Evolutionary conservation across 2,113 vertebrate species (phyloP), one percentile per base, ranked within the genome.

Genomic region (Thomomys bottae): DNA sequence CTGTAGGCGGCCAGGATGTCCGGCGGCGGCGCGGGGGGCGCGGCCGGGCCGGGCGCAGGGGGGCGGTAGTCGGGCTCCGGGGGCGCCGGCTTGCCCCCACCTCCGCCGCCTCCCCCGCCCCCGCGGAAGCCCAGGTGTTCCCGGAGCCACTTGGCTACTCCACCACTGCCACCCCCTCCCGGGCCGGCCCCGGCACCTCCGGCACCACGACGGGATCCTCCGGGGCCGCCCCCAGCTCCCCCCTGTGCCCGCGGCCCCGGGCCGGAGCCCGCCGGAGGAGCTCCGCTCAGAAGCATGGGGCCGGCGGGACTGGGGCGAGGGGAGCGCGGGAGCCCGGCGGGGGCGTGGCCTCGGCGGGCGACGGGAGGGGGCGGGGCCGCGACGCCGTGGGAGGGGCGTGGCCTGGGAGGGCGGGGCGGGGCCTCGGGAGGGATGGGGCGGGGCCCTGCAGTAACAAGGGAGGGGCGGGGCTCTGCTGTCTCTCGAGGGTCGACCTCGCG

Each of bases 111-210:
- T 2, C 92, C 95, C 7, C 96, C 96, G 97, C 98, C 95, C 7
- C 96, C 96, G 97, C 98, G 98, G 98, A 99, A 99, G 97, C 98
- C 98, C 85, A 99, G 98, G 97, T 99, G 99, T 97, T 99, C 99
- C 98, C 99, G 99, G 97, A 99, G 98, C 99, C 99, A 99, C 98
- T 98, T 99, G 97, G 99, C 99, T 98, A 99, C 99, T 95, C 98
- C 98, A 96, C 98, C 98, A 97, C 98, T 97, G 98, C 99, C 98
- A n/a, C 94, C 97, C 66, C 96, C 93, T 63, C 94, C 96, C 0
- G 96, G 89, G 54, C 93, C 81, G 23, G 95, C 73, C 26, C 92
- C 96, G 6, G 97, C 94, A 75, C 96, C 87, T 83, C 94, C 96
- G 6, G 94, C 73, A 32, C 96, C 90, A 45, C 95, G 87, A 32